Evolutionary conservation across 35 echinoderm and acorn worm genomes (phyloP).

Genomic region (Apostichopus californicus): DNA sequence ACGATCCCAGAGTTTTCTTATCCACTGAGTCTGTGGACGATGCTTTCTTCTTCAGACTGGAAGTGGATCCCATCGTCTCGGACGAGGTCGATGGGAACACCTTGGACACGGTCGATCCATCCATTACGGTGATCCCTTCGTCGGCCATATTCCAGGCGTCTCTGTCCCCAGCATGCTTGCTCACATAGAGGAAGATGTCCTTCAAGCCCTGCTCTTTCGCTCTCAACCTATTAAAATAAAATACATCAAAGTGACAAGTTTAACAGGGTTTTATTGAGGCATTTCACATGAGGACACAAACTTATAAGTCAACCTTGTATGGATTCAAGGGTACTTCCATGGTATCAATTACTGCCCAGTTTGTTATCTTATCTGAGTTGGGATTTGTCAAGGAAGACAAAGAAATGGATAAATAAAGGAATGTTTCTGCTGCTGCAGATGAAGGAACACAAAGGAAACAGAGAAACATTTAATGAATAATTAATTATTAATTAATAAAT

Average conservation of each 20-base stretch:
- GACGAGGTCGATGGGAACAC: slow-evolving; percentile 48
- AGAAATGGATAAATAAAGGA: too few species aligned
- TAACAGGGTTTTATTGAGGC: neutral
- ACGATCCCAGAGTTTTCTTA: neutral
- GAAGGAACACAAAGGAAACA: too few species aligned
- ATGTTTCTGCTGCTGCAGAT: too few species aligned
- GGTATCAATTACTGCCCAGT: neutral
- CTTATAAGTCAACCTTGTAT: too few species aligned
- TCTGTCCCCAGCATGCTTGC: slow-evolving; percentile 67
- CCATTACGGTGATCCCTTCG: slow-evolving; percentile 75
- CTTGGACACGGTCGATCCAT: slow-evolving; percentile 53
- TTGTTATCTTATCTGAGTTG: too few species aligned
- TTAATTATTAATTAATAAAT: too few species aligned
- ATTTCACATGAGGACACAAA: too few species aligned
- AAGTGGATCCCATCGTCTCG: slow-evolving; percentile 57
- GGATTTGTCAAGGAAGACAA: too few species aligned
- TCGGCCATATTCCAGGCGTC: slow-evolving; percentile 99
- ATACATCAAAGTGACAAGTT: neutral
- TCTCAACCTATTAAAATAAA: slow-evolving; percentile 47
- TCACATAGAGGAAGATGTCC: slow-evolving; percentile 73
- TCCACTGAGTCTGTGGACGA: neutral
- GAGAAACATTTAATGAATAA: too few species aligned
- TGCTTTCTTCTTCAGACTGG: slow-evolving; percentile 40
- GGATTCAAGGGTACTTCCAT: neutral
- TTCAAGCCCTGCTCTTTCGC: slow-evolving; percentile 81